Evolutionary conservation across 2,797 vertebrate genomes (phyloP).

Genomic region (Chelonia mydas): DNA sequence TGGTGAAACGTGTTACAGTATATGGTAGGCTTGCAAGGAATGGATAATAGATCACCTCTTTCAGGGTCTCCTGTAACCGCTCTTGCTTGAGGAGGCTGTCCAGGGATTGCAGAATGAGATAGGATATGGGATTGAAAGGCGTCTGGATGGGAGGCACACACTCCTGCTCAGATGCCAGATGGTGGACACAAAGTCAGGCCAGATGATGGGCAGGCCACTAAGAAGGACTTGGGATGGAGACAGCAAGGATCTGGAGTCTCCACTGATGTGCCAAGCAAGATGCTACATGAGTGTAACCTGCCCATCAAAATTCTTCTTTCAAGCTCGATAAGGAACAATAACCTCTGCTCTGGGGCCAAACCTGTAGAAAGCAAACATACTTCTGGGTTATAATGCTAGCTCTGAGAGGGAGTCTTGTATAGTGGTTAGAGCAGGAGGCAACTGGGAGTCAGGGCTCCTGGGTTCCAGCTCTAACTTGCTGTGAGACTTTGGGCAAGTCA

Average conservation of each 20-base stretch:
- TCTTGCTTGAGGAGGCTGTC: not conserved
- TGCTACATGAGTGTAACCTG: not conserved
- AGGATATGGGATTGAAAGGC: not conserved
- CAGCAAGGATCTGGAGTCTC: rapidly evolving
- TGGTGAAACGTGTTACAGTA: too few species aligned
- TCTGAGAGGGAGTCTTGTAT: not conserved
- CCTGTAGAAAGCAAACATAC: not conserved
- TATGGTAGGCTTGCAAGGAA: not conserved
- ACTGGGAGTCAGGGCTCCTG: not conserved
- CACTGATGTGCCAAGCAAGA: not conserved
- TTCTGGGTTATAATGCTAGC: not conserved
- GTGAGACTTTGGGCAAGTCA: not conserved
- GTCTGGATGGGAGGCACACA: not conserved
- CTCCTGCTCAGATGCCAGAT: not conserved
- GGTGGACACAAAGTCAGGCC: conserved; percentile 14
- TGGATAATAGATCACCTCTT: not conserved
- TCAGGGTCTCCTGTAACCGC: not conserved
- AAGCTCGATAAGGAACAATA: not conserved
- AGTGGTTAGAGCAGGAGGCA: not conserved
- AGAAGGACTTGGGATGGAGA: not conserved
- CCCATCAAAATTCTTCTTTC: not conserved
- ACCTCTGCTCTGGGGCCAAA: not conserved
- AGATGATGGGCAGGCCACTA: rapidly evolving
- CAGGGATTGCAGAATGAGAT: not conserved
- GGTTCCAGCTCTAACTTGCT: rapidly evolving